A percentile compares a stretch with the other conserved stretches of the same genome.
phyloP scores from a whole-genome alignment of 2,888 invertebrate species.

The Eueremaeus valkanovi region DNA sequence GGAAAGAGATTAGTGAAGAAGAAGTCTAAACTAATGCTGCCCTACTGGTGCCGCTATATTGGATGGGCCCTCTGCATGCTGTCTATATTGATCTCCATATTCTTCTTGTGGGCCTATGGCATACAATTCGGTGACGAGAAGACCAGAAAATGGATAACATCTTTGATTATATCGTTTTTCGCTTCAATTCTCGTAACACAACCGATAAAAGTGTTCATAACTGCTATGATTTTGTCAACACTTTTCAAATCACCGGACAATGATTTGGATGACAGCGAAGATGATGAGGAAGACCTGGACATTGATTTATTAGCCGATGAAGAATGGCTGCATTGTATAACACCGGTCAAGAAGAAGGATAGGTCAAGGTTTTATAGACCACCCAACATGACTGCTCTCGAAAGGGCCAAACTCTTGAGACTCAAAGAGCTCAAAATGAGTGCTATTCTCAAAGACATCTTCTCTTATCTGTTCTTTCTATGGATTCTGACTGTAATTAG shows the following conservation, averaged over 20 bases:
- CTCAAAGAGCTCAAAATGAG: constrained; percentile 56
- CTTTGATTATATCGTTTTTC: constrained; percentile 55
- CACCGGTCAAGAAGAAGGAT: constrained; percentile 42
- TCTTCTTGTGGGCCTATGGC: constrained; percentile 55
- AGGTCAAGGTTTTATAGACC: constrained; percentile 48
- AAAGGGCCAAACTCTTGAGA: constrained; percentile 51
- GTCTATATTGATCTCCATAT: constrained; percentile 51
- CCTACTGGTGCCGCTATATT: constrained; percentile 51
- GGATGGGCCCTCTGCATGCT: constrained; percentile 55
- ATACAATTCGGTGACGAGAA: constrained; percentile 55
- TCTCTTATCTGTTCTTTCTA: constrained; percentile 55
- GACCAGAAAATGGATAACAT: constrained; percentile 56
- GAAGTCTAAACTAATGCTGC: constrained; percentile 49
- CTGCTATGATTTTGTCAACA: constrained; percentile 48
- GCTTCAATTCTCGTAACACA: constrained; percentile 56
- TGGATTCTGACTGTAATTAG: constrained; percentile 55
- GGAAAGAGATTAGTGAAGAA: constrained; percentile 41
- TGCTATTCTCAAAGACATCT: constrained; percentile 54
- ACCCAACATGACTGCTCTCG: constrained; percentile 51
- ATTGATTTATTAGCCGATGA: constrained; percentile 51
- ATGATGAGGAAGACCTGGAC: constrained; percentile 51
- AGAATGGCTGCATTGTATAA: constrained; percentile 51
- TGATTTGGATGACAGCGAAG: constrained; percentile 51
- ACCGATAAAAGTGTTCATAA: constrained; percentile 53
- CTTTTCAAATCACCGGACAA: constrained; percentile 49